A percentile compares a stretch with the other conserved stretches of the same genome.
phyloP scores from a whole-genome alignment of 2,113 vertebrate species.

The cattle (Bos taurus) region DNA sequence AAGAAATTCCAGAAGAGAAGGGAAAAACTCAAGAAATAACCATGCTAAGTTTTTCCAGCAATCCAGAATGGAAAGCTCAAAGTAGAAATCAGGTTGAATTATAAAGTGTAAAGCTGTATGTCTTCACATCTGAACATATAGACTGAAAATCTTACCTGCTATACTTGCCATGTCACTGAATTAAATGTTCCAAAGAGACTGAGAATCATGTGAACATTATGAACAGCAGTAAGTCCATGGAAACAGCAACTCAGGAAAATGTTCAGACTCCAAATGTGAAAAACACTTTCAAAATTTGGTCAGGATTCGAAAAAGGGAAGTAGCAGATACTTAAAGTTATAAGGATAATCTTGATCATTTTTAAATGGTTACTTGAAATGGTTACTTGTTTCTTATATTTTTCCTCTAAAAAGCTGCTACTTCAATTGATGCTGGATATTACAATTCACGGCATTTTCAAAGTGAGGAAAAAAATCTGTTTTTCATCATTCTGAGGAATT shows the following conservation, averaged over 20 bases:
- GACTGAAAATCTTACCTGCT: neutral
- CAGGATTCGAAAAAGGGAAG: neutral
- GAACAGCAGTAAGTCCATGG: neutral
- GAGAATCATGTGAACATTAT: neutral
- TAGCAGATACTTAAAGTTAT: neutral
- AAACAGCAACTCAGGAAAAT: neutral
- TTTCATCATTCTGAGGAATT: neutral
- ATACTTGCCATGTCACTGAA: neutral
- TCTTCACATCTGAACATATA: neutral
- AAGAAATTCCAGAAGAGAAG: neutral
- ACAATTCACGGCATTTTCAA: neutral
- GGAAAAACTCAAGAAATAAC: neutral
- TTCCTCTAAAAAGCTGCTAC: neutral
- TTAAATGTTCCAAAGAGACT: neutral
- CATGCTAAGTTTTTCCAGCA: neutral
- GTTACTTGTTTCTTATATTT: neutral
- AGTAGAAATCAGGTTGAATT: neutral
- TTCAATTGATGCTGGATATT: neutral
- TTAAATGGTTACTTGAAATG: neutral
- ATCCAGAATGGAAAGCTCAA: neutral
- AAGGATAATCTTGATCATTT: neutral
- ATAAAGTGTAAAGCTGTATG: neutral
- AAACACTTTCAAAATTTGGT: neutral
- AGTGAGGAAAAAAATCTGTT: neutral
- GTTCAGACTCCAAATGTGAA: neutral